phyloP scores from a whole-genome alignment of 1,140 invertebrate genomes.

The Polypedilum vanderplanki region DNA sequence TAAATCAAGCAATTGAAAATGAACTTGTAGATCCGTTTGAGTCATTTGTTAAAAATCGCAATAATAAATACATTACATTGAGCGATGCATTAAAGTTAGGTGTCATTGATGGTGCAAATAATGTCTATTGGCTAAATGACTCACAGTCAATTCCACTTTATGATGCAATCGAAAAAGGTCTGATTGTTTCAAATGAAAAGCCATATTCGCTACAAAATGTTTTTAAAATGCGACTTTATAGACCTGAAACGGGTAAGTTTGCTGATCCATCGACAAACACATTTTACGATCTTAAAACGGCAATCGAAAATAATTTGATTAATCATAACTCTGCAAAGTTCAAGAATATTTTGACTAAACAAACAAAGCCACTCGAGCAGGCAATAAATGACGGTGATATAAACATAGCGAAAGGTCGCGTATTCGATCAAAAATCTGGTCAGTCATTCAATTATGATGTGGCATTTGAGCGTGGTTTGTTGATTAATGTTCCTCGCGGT shows the following conservation, averaged over 20 bases:
- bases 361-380: constrained; percentile 60
- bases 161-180: constrained; percentile 69
- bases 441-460: constrained; percentile 63
- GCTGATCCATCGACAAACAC: constrained; percentile 65
- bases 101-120: constrained; percentile 63
- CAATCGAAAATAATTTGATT: constrained; percentile 64
- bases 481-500: constrained; percentile 64
- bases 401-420: constrained; percentile 64
- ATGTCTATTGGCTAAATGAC: constrained; percentile 60
- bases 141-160: constrained; percentile 60
- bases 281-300: constrained; percentile 60
- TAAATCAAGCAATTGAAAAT: constrained; percentile 62
- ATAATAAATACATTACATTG: constrained; percentile 57
- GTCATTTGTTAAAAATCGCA: constrained; percentile 65
- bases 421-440: constrained; percentile 70
- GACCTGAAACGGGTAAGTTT: constrained; percentile 66
- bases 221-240: constrained; percentile 72
- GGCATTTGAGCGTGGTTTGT: constrained; percentile 63
- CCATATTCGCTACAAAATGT: constrained; percentile 80
- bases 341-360: constrained; percentile 65
- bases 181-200: constrained; percentile 64
- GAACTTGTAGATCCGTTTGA: constrained; percentile 64
- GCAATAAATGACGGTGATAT: constrained; percentile 77
- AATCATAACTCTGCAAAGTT: constrained; percentile 69
- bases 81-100: constrained; percentile 60